Conservation (phyloP, 2,888 invertebrate genomes). For the Tethea ocularis region DNA sequence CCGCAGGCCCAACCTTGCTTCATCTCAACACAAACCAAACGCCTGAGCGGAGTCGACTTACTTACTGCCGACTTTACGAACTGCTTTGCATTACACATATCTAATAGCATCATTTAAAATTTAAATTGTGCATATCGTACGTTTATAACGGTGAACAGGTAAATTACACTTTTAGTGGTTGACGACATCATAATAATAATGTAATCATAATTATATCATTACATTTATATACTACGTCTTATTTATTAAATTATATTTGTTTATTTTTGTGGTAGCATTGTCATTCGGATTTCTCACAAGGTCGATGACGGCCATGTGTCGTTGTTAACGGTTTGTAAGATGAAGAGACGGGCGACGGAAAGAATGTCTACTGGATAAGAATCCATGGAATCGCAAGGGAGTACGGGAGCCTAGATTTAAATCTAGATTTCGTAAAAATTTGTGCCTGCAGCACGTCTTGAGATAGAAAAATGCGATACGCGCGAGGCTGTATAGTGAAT, state of each 20-base stretch:
- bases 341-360: background rate
- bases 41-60: background rate
- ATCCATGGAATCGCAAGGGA: too few relatives aligned
- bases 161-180: conserved; percentile 12
- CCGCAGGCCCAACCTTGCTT: conserved; percentile 20
- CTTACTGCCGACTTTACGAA: background rate
- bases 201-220: conserved; percentile 12
- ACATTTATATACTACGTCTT: background rate
- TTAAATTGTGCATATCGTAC: conserved; percentile 27
- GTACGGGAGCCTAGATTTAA: too few relatives aligned
- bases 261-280: background rate
- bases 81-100: conserved; percentile 25
- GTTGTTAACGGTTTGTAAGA: background rate
- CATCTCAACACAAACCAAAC: background rate
- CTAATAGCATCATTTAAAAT: conserved; percentile 32
- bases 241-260: background rate
- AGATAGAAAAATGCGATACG: too few relatives aligned
- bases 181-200: conserved; percentile 8
- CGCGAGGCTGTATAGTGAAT: too few relatives aligned
- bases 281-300: background rate
- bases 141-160: conserved; percentile 28
- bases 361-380: too few relatives aligned
- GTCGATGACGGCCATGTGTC: background rate
- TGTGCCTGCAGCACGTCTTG: too few relatives aligned
- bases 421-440: too few relatives aligned